phyloP scores from a whole-genome alignment of 2,888 invertebrate species.

The Polyommatus iphigenia region DNA sequence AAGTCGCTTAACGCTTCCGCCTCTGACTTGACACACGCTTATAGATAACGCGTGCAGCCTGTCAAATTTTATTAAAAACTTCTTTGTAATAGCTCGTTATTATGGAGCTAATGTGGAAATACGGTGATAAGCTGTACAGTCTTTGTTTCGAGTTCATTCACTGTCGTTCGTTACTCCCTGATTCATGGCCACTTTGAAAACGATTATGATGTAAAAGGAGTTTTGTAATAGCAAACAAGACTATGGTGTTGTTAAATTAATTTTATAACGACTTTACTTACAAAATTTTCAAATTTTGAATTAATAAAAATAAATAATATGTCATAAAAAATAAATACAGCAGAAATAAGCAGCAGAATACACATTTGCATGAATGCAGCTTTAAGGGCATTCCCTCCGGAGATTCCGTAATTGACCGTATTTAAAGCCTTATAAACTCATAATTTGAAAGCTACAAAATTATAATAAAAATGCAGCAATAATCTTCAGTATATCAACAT shows the following conservation, averaged over 20 bases:
- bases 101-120: constrained; percentile 57
- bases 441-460: too few species aligned
- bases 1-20: not conserved
- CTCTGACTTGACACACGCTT: constrained; percentile 38
- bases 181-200: constrained; percentile 35
- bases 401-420: too few species aligned
- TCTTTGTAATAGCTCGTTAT: constrained; percentile 57
- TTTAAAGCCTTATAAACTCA: too few species aligned
- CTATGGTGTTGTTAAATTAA: not conserved
- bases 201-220: constrained; percentile 6
- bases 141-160: constrained; percentile 62
- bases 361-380: too few species aligned
- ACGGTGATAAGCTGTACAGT: constrained; percentile 52
- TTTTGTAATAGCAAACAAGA: constrained; percentile 26
- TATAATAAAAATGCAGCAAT: too few species aligned
- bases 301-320: too few species aligned
- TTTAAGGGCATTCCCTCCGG: too few species aligned
- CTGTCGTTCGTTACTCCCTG: constrained; percentile 46
- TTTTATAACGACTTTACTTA: too few species aligned
- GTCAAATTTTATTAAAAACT: constrained; percentile 67
- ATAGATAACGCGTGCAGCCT: constrained; percentile 60
- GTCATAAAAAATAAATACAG: too few species aligned
- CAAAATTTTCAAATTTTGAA: too few species aligned
- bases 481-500: too few species aligned
- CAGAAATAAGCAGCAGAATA: too few species aligned